Percentiles rank a stretch among this genome's conserved stretches.
Evolutionary conservation across 2,888 invertebrate genomes (phyloP).

Genomic region (Hirtodrosophila duncani): DNA sequence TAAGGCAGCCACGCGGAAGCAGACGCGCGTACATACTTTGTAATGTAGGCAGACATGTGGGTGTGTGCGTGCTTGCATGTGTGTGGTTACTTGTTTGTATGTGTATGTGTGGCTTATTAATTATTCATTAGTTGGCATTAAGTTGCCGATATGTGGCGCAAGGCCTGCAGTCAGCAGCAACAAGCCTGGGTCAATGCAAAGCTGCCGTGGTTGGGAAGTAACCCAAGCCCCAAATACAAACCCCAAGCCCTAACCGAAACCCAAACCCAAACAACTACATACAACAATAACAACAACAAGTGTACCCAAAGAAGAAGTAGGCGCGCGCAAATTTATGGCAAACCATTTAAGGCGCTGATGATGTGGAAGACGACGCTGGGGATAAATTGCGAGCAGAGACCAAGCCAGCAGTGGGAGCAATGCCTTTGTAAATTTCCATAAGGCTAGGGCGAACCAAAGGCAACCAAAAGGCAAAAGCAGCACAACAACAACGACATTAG

Average conservation of each 20-base stretch:
- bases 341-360: constrained; percentile 70
- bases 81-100: constrained; percentile 3
- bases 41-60: constrained; percentile 9
- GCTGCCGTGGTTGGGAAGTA: no score
- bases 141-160: constrained; percentile 53
- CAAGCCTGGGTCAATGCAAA: constrained; percentile 44
- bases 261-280: constrained; percentile 1
- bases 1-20: constrained; percentile 28
- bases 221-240: constrained; percentile 22
- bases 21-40: constrained; percentile 38
- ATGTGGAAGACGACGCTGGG: constrained; percentile 60
- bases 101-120: constrained; percentile 63
- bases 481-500: no score
- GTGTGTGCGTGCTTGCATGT: constrained; percentile 3
- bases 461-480: constrained; percentile 34
- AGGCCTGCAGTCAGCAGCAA: constrained; percentile 30
- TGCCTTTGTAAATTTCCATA: constrained; percentile 36
- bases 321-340: constrained; percentile 65
- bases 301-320: constrained; percentile 20
- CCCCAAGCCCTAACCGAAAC: background rate
- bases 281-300: constrained; percentile 3
- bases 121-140: constrained; percentile 74
- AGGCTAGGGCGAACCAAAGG: constrained; percentile 11
- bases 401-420: background rate
- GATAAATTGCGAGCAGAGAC: constrained; percentile 43